Evolutionary conservation across 2,797 vertebrate species (phyloP).

Genomic region (Lagodon rhomboides): DNA sequence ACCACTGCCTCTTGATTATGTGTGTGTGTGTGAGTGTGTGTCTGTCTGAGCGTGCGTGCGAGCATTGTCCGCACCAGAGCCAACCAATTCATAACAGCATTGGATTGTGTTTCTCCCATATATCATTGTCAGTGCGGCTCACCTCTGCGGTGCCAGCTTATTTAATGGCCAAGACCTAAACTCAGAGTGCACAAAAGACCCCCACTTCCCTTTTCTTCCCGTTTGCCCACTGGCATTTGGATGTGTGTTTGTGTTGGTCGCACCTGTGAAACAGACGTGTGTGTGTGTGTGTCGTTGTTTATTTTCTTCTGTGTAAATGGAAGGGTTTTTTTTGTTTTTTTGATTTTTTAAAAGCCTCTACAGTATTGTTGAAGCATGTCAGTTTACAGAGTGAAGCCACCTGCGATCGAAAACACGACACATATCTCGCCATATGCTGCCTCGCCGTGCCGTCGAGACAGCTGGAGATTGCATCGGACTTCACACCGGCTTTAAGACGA

Average conservation of each 20-base stretch:
- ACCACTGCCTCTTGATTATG: constrained; percentile 60
- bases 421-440: constrained; percentile 31
- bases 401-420: constrained; percentile 32
- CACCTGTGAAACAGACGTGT: constrained; percentile 28
- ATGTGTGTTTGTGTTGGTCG: constrained; percentile 50
- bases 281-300: not conserved
- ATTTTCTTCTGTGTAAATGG: constrained; percentile 22
- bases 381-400: constrained; percentile 18
- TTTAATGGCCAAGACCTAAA: constrained; percentile 83
- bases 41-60: constrained; percentile 24
- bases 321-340: not conserved
- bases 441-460: constrained; percentile 29
- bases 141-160: constrained; percentile 81
- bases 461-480: constrained; percentile 51
- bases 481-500: constrained; percentile 56
- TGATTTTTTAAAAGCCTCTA: not conserved
- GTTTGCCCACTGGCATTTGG: constrained; percentile 75
- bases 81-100: constrained; percentile 77
- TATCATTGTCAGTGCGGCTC: constrained; percentile 84
- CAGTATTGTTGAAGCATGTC: not conserved
- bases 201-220: constrained; percentile 60
- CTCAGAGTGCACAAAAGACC: constrained; percentile 75
- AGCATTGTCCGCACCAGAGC: constrained; percentile 64
- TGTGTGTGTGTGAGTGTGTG: constrained; percentile 30
- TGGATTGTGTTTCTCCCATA: constrained; percentile 79